Percentiles rank a stretch among this genome's conserved stretches.
Conservation (phyloP, 1,140 invertebrate species). For the Eupristina koningsbergeri region DNA sequence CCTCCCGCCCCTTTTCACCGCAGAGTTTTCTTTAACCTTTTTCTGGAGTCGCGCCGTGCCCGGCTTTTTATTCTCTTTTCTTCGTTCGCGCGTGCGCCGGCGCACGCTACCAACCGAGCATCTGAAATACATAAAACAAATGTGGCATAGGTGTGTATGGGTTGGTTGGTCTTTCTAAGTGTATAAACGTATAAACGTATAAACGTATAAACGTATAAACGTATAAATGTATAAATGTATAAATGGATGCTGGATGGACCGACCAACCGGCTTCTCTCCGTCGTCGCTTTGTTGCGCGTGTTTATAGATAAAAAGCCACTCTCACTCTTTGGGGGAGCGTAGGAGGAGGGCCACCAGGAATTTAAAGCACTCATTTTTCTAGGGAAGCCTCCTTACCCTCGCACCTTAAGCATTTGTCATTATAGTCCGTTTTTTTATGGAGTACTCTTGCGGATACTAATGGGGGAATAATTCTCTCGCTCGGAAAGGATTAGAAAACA, state of each 20-base stretch:
- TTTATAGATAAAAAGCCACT: background rate
- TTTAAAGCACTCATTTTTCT: slow-evolving; percentile 11
- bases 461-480: background rate
- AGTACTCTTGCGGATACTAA: background rate
- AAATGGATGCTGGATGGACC: background rate
- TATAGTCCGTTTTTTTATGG: background rate
- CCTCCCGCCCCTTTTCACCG: background rate
- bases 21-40: slow-evolving; percentile 14
- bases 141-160: slow-evolving; percentile 21
- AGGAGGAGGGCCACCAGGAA: background rate
- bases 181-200: too few relatives aligned
- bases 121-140: slow-evolving; percentile 34
- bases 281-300: slow-evolving; percentile 12
- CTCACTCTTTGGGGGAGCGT: background rate
- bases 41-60: background rate
- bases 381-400: too few relatives aligned
- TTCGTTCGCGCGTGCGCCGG: background rate
- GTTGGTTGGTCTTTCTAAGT: too few relatives aligned
- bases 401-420: background rate
- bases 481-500: background rate
- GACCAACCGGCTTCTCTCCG: background rate
- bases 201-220: too few relatives aligned
- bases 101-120: background rate
- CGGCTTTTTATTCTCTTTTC: background rate
- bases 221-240: too few relatives aligned